Evolutionary conservation across 2,113 vertebrate genomes (phyloP), one percentile per base, ranked within the genome.

Genomic region (Lasiurus borealis): DNA sequence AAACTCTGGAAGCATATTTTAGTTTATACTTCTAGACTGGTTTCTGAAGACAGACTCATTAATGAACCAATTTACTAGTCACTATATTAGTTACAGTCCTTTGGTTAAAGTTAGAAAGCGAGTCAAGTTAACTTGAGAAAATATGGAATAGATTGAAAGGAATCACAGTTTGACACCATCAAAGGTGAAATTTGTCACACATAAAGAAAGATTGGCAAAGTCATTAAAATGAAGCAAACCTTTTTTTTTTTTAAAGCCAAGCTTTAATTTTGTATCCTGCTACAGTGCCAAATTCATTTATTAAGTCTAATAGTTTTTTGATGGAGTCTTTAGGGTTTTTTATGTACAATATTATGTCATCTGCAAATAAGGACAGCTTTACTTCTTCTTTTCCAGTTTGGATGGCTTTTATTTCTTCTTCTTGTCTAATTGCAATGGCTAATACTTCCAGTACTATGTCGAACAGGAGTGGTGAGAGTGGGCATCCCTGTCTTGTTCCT

Each of bases 111-210:
- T 77, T 66, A 57, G n/a, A 75, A 73, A 91, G 18, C 8, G 36
- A 91, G 8, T 86, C 50, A 80, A 46, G 40, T 77, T 82, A 78
- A 86, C 34, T 57, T 72, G 52, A 68, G 31, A n/a, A 94, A 82
- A 86, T 72, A 66, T 46, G 23, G 48, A 5, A 40, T 57, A 15
- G 54, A 31, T 34, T 44, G 50, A 90, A 90, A 86, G 75, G 54
- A 77, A 92, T 15, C 9, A 27, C 25, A 57, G 54, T 21, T 86
- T 77, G 52, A 54, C 3, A 62, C 62, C 50, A 76, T 88, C 48
- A 52, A 69, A 90, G 36, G 62, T 68, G 50, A 36, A 64, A 21
- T 52, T 80, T 85, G 64, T 85, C 29, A 34, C 10, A 59, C 29
- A 46, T 69, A 68, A 29, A 77, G 23, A 90, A 84, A 66, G 25